Evolutionary conservation across 2,797 vertebrate species (phyloP), one percentile per base, ranked within the genome.

Genomic region (Centroberyx gerrardi): DNA sequence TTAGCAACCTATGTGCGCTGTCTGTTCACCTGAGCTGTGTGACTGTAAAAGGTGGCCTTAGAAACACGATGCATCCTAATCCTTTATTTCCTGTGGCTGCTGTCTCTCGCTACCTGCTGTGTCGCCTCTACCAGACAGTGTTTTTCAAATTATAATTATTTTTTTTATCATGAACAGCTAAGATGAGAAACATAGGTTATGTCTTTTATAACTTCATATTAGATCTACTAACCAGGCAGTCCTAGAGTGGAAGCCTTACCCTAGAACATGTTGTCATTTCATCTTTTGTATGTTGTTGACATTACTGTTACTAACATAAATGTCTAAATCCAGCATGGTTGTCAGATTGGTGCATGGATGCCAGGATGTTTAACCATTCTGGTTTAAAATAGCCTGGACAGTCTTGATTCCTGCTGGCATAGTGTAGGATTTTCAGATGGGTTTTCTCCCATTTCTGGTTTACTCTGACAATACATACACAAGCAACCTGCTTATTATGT

Each of bases 31-130:
- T 14, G 3, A 44, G 42, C 42, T 44, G 33, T 36, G 33, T 36
- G 4, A 59, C n/a, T 56, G 46, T 44, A 5, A 36, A 61, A 48
- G 62, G 49, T 66, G 33, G 31, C 3, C 10, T 3, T 2, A 48
- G 36, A 62, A 40, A 61, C 17, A 27, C 8, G 51, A 14, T 52
- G 53, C 53, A 68, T 80, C 58, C 18, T 55, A 56, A 76, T 67
- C 33, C 38, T 51, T 18, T 33, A 49, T 60, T 56, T 52, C n/a
- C 38, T 66, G 49, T 62, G 7, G 13, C 13, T 36, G 22, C 22
- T 61, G 4, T 54, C 31, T 22, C 15, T 22, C 49, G 28, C 27
- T 36, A 28, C 8, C 1, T 14, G 17, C 14, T 60, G 38, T 53
- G 53, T 76, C 67, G 1, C 22, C 6, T 58, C 22, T 38, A 17